Base-by-base conservation (phyloP, 2,797 vertebrate genomes). In the Cyclura pinguis region DNA sequence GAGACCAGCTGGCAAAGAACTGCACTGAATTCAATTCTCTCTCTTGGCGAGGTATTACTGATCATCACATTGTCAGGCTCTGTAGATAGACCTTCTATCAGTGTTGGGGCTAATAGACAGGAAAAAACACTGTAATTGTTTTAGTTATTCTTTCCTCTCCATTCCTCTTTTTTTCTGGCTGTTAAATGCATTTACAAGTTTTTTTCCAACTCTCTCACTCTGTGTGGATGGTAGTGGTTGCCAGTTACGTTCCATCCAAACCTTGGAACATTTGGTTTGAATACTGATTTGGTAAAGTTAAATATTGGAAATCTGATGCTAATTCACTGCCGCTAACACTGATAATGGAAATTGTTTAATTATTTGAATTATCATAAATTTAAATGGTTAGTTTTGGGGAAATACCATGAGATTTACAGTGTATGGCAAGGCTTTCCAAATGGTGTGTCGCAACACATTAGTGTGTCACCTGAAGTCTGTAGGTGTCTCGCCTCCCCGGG, bases 11-110 rank as follows among this genome's bases (percentile, higher is more conserved):
- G 67, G 87, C 67, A 73, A 88, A 88, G 42, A 35, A 80, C 18
- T 87, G 78, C 62, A 72, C 57, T 35, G 38, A 80, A 80, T 81
- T 50, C n/a, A 80, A 80, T 88, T 80, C 72, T 80, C 42, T 52
- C 52, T 78, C 38, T n/a, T 27, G 13, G 12, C 2, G 12, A 52
- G 3, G 27, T 82, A 59, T 55, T 73, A 42, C 12, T 73, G n/a
- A 88, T 59, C 9, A 13, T 59, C 64, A 73, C 87, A 73, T 73
- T 73, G 50, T 73, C 64, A 72, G 12, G 12, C 38, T 67, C 32
- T 47, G 8, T 1, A 80, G n/a, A 80, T 1, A 67, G 59, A 62
- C 6, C 29, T 64, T 38, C 6, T 86, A 20, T 62, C 13, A 80
- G 67, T 24, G 6, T 16, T 57, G 72, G 18, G 13, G 14, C n/a